Conservation (phyloP, 2,797 vertebrate species). For the Gymnoscopelus microlampas region DNA sequence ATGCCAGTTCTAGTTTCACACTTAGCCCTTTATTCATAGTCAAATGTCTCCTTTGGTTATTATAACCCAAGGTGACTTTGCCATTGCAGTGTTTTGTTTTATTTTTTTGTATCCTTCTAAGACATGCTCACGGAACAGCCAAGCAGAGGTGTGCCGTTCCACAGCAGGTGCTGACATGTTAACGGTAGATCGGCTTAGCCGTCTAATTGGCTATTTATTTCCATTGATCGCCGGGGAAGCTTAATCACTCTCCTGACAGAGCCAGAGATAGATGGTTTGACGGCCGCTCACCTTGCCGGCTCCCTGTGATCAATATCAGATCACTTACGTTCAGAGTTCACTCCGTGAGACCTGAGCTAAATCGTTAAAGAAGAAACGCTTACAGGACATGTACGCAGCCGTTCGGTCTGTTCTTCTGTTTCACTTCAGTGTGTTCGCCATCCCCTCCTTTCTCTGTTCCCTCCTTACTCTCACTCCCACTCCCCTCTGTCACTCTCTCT, state of each 20-base stretch:
- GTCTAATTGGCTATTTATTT: conserved; percentile 67
- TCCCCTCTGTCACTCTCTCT: neutral
- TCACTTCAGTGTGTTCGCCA: too few species aligned
- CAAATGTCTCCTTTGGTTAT: conserved; percentile 1
- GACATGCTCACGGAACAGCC: conserved; percentile 2
- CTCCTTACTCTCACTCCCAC: neutral
- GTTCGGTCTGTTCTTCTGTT: conserved; percentile 1
- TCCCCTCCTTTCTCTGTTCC: conserved; percentile 21
- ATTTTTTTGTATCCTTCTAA: too few species aligned
- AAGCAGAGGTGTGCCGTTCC: conserved; percentile 18
- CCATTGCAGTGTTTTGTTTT: neutral
- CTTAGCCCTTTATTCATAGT: neutral
- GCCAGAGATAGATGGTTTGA: conserved; percentile 59
- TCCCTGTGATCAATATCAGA: conserved; percentile 57
- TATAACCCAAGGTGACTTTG: conserved; percentile 26
- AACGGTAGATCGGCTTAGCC: conserved; percentile 39
- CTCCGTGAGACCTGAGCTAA: conserved; percentile 52
- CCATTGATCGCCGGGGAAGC: conserved; percentile 52
- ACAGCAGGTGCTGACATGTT: conserved; percentile 10
- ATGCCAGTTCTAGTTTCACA: neutral
- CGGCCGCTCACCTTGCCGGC: conserved; percentile 55
- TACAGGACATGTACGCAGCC: conserved; percentile 27
- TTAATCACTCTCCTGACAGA: conserved; percentile 57
- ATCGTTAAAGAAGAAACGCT: conserved; percentile 49
- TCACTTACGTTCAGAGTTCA: conserved; percentile 48